Conservation (phyloP, 2,888 invertebrate genomes). For the Caenorhabditis japonica region DNA sequence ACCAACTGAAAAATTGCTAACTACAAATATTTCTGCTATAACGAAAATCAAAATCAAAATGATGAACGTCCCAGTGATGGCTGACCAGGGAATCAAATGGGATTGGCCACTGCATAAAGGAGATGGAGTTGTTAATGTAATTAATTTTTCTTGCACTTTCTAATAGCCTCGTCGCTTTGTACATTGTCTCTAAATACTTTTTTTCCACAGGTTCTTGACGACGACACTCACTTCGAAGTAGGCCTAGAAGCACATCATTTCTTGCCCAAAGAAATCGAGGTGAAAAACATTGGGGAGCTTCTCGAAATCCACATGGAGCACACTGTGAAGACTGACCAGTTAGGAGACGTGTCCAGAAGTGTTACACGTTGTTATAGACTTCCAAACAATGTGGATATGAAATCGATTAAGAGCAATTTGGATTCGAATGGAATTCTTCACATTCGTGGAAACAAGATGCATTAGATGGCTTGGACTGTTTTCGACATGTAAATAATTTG, state of each 20-base stretch:
- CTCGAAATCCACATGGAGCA: slow-evolving; percentile 57
- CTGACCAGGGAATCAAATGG: slow-evolving; percentile 57
- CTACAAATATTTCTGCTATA: not conserved
- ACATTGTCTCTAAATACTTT: too few relatives aligned
- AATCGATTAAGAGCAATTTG: slow-evolving; percentile 56
- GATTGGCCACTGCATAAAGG: slow-evolving; percentile 73
- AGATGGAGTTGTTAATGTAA: slow-evolving; percentile 68
- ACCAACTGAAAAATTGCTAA: not conserved
- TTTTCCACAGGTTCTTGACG: slow-evolving; percentile 59
- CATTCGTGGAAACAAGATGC: slow-evolving; percentile 45
- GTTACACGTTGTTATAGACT: slow-evolving; percentile 54
- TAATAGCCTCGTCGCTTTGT: too few relatives aligned
- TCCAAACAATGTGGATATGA: slow-evolving; percentile 52
- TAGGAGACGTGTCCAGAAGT: slow-evolving; percentile 44
- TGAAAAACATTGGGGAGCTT: slow-evolving; percentile 54
- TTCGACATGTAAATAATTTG: too few relatives aligned
- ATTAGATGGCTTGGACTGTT: slow-evolving; percentile 22
- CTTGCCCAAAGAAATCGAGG: slow-evolving; percentile 71
- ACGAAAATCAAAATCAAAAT: slow-evolving; percentile 12
- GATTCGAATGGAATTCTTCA: slow-evolving; percentile 50
- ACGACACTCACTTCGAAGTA: slow-evolving; percentile 69
- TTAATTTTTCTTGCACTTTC: too few relatives aligned
- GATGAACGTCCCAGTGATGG: slow-evolving; percentile 38
- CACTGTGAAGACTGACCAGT: slow-evolving; percentile 29
- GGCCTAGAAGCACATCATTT: slow-evolving; percentile 71